Evolutionary conservation across 1,140 invertebrate species (phyloP).

Genomic region (Rhyacophila brunnea): DNA sequence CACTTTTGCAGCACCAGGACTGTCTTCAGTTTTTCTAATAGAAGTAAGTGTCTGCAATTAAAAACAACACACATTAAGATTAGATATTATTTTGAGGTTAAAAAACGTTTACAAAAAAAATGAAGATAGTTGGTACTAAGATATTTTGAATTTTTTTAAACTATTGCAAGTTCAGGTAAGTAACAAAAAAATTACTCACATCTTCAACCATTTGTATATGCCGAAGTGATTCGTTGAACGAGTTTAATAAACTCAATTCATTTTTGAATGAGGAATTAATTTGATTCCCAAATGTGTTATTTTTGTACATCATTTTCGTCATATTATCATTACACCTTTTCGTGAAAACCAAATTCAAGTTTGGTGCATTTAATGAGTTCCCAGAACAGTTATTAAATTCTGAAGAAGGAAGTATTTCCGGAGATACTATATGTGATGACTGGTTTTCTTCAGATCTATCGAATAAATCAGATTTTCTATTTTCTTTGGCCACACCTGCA

Average conservation of each 20-base stretch:
- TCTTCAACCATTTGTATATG: constrained; percentile 20
- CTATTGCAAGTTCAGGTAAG: too few relatives aligned
- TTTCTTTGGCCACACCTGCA: not conserved
- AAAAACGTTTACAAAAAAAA: too few relatives aligned
- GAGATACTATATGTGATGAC: not conserved
- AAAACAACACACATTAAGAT: not conserved
- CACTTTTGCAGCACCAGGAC: not conserved
- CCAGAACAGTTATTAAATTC: not conserved
- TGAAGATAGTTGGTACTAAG: too few relatives aligned
- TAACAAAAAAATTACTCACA: constrained; percentile 8
- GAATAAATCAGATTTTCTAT: not conserved
- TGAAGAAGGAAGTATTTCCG: not conserved
- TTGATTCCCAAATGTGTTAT: not conserved
- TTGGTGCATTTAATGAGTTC: constrained; percentile 8
- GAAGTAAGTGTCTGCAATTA: not conserved
- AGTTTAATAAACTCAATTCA: constrained; percentile 19
- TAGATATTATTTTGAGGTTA: too few relatives aligned
- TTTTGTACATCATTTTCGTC: not conserved
- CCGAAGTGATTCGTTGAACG: constrained; percentile 21
- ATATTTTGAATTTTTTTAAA: too few relatives aligned
- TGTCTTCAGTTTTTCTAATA: not conserved
- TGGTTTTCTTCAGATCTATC: not conserved
- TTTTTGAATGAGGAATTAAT: not conserved
- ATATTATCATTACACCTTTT: not conserved
- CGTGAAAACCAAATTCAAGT: constrained; percentile 9